Evolutionary conservation across 2,888 invertebrate genomes (phyloP).

Genomic region (Lymantria dispar): DNA sequence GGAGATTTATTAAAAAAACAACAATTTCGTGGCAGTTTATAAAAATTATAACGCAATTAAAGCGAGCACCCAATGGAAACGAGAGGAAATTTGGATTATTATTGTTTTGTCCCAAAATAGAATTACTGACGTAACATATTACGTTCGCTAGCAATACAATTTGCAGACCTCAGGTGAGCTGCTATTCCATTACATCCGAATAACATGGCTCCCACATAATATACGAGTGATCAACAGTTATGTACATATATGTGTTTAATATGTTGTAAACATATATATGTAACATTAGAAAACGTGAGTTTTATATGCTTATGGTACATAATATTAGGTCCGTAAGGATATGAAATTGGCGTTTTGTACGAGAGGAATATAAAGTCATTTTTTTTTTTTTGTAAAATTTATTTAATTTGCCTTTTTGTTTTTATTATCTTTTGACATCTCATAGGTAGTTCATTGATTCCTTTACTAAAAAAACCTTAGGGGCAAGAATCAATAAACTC

Average conservation of each 20-base stretch:
- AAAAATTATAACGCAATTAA: conserved; percentile 36
- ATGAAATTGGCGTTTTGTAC: too few relatives aligned
- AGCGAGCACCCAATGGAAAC: conserved; percentile 22
- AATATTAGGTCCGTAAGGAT: too few relatives aligned
- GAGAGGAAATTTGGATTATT: conserved; percentile 22
- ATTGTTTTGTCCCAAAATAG: conserved; percentile 4
- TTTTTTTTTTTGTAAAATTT: too few relatives aligned
- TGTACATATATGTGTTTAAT: not conserved
- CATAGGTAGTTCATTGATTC: too few relatives aligned
- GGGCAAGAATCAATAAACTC: too few relatives aligned
- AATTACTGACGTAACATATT: not conserved
- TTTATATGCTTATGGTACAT: too few relatives aligned
- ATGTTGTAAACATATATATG: too few relatives aligned
- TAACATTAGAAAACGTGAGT: too few relatives aligned
- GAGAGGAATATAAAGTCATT: too few relatives aligned
- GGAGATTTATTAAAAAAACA: conserved; percentile 26
- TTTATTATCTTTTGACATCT: too few relatives aligned
- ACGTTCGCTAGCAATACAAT: conserved; percentile 13
- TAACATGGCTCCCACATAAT: conserved; percentile 2
- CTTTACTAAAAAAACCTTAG: too few relatives aligned
- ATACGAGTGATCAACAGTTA: not conserved
- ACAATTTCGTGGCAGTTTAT: conserved; percentile 25
- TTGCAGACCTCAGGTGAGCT: conserved; percentile 24
- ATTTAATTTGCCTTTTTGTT: too few relatives aligned
- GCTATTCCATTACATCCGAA: conserved; percentile 18